Conservation (phyloP, 2,888 invertebrate species). For the Stenodema calcarata region DNA sequence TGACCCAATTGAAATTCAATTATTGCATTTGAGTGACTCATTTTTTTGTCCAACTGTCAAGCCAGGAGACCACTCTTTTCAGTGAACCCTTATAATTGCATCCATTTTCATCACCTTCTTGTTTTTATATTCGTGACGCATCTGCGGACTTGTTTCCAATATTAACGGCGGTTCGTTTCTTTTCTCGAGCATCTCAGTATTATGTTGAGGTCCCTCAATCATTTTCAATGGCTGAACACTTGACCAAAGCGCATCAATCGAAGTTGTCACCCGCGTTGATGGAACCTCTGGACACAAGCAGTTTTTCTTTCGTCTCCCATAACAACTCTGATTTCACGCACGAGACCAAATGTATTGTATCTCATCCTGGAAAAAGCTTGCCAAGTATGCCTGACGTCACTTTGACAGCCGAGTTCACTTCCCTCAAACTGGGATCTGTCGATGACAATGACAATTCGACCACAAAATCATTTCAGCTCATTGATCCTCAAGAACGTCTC, state of each 20-base stretch:
- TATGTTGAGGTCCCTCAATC: not conserved
- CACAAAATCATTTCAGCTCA: constrained; percentile 67
- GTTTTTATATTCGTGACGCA: not conserved
- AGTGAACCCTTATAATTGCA: not conserved
- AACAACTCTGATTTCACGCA: constrained; percentile 9
- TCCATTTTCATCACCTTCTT: not conserved
- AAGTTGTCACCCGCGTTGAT: constrained; percentile 59
- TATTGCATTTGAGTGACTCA: not conserved
- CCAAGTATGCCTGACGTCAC: constrained; percentile 58
- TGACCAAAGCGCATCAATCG: not conserved
- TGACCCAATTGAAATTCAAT: not conserved
- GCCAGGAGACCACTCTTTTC: not conserved
- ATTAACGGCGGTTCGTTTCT: not conserved
- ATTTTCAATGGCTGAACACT: constrained; percentile 29
- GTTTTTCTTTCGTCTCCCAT: not conserved
- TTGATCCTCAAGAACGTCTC: constrained; percentile 70
- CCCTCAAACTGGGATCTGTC: constrained; percentile 57
- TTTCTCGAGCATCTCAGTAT: not conserved
- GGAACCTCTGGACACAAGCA: constrained; percentile 59
- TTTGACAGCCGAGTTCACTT: constrained; percentile 58
- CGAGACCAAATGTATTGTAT: constrained; percentile 21
- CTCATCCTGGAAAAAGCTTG: not conserved
- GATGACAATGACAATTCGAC: constrained; percentile 62
- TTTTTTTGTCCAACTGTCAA: not conserved
- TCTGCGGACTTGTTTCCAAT: not conserved